Percentiles rank a stretch among this genome's conserved stretches.
Conservation (phyloP, 2,113 vertebrate species). For the Seriola aureovittata region DNA sequence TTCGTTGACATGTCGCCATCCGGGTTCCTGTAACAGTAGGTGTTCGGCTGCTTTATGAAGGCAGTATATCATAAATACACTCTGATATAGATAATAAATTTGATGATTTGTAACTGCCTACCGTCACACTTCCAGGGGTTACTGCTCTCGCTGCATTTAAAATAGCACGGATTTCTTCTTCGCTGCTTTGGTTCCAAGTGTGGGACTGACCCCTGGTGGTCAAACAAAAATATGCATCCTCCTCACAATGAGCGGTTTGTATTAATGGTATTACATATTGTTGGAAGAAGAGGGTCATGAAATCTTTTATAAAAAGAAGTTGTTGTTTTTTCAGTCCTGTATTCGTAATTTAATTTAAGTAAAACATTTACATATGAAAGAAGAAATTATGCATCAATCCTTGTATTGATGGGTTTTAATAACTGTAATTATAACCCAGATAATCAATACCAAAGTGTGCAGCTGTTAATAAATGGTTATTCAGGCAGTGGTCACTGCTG, state of each 20-base stretch:
- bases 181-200: not conserved
- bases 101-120: not conserved
- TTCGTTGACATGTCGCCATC: not conserved
- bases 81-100: no score
- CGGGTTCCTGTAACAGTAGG: accelerated
- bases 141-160: not conserved
- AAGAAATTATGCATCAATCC: not conserved
- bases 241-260: no score
- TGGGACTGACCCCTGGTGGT: constrained; percentile 40
- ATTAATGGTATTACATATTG: no score
- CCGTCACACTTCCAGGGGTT: accelerated
- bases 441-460: not conserved
- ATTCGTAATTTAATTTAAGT: no score
- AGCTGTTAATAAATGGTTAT: not conserved
- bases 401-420: not conserved
- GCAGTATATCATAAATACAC: not conserved
- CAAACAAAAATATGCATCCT: no score
- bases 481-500: not conserved
- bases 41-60: not conserved
- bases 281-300: no score
- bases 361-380: no score
- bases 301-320: no score
- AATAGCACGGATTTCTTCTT: constrained; percentile 50
- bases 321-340: no score
- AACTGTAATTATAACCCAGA: not conserved